phyloP scores from a whole-genome alignment of 2,113 vertebrate species.

The Callipepla squamata region DNA sequence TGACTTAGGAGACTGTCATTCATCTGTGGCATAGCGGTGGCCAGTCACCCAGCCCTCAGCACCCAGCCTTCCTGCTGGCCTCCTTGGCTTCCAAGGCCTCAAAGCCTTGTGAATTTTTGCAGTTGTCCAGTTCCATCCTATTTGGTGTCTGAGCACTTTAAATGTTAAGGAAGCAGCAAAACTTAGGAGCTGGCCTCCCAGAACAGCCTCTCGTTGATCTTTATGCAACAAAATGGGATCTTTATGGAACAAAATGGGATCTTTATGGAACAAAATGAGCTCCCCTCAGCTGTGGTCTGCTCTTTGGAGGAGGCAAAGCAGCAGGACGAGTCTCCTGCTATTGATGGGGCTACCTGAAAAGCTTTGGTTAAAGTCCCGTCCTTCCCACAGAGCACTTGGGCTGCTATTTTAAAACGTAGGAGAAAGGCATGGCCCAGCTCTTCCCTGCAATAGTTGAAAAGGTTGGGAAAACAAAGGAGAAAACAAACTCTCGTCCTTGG shows the following conservation, averaged over 20 bases:
- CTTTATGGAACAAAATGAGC: rapidly evolving
- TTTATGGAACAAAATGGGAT: not conserved
- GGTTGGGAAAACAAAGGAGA: not conserved
- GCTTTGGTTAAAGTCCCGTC: not conserved
- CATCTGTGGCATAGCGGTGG: not conserved
- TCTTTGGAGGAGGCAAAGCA: not conserved
- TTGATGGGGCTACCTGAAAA: not conserved
- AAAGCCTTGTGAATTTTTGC: not conserved
- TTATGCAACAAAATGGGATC: not conserved
- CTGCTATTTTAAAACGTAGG: not conserved
- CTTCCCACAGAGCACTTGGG: not conserved
- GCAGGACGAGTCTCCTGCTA: rapidly evolving
- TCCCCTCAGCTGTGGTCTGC: rapidly evolving
- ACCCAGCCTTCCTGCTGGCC: rapidly evolving
- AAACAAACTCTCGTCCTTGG: not conserved
- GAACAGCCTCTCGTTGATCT: not conserved
- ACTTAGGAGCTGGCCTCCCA: not conserved
- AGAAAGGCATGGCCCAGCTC: not conserved
- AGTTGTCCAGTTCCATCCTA: not conserved
- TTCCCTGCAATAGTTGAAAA: not conserved
- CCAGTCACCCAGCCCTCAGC: not conserved
- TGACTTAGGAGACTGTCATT: not conserved
- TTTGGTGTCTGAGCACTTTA: not conserved
- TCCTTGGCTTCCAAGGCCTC: rapidly evolving
- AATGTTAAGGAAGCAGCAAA: not conserved